These are phyloP conservation scores for Habroteleia sp. DNA, from an alignment of 2,888 invertebrate species.

Conservation along the genomic window DNA sequence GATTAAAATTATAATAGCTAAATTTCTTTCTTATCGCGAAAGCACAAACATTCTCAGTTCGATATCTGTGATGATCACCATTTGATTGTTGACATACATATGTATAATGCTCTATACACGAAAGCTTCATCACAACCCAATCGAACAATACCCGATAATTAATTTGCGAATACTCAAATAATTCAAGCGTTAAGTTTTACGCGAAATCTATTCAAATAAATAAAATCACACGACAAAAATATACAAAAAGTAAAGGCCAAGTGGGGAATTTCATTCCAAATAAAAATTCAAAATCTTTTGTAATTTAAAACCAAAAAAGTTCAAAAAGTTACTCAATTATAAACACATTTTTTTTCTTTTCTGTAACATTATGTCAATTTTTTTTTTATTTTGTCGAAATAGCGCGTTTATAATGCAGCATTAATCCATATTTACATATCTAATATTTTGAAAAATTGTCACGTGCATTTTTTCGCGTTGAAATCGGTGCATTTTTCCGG, in stretches of 20 bases:
- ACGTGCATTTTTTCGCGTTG: not conserved
- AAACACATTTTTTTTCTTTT: no score
- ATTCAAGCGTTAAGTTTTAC: constrained; percentile 48
- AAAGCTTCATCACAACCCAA: constrained; percentile 50
- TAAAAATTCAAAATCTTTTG: no score
- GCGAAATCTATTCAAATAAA: constrained; percentile 34
- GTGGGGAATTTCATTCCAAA: no score
- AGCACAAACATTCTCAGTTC: constrained; percentile 52
- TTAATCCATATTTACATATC: no score
- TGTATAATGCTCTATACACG: constrained; percentile 58
- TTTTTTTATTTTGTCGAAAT: no score
- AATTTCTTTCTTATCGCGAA: constrained; percentile 47
- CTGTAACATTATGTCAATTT: no score
- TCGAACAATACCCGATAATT: constrained; percentile 58
- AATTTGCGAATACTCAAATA: constrained; percentile 58
- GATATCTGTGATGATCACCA: constrained; percentile 54
- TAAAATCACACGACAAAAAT: constrained; percentile 17
- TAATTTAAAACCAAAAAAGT: no score
- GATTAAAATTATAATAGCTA: constrained; percentile 1
- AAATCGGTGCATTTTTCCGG: not conserved
- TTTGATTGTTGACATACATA: constrained; percentile 59
- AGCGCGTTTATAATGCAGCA: no score
- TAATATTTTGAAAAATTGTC: no score
- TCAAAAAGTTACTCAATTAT: no score
- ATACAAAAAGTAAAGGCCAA: not conserved